Evolutionary conservation across 2,797 vertebrate genomes (phyloP).

Genomic region (Paedocypris micromegethes): DNA sequence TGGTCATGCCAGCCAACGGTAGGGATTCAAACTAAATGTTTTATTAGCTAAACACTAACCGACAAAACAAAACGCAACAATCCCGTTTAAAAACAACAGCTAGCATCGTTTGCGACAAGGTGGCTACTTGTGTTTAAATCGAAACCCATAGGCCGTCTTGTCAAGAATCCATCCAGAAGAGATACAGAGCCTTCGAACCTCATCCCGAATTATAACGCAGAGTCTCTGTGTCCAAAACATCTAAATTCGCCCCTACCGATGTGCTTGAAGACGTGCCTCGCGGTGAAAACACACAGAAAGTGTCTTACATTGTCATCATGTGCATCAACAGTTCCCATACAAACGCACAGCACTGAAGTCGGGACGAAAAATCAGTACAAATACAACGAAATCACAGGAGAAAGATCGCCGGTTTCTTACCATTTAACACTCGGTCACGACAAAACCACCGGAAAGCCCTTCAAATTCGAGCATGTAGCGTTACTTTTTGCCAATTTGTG

Average conservation of each 20-base stretch:
- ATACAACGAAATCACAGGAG: constrained; percentile 47
- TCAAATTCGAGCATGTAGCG: constrained; percentile 59
- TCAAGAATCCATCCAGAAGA: constrained; percentile 36
- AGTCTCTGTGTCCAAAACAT: constrained; percentile 1
- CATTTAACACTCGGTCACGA: constrained; percentile 70
- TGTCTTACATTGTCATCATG: constrained; percentile 23
- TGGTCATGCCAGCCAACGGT: no score
- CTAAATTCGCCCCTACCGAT: not conserved
- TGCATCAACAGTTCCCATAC: constrained; percentile 37
- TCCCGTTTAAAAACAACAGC: not conserved
- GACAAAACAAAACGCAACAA: not conserved
- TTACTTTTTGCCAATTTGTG: constrained; percentile 67
- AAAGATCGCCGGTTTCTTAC: constrained; percentile 66
- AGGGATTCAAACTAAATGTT: not conserved
- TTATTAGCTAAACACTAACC: not conserved
- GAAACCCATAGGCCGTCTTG: constrained; percentile 44
- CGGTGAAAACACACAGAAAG: constrained; percentile 14
- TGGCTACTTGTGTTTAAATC: constrained; percentile 24
- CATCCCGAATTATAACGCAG: not conserved
- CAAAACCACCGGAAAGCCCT: constrained; percentile 60
- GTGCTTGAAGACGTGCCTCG: constrained; percentile 11
- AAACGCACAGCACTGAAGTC: constrained; percentile 30
- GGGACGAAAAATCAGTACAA: constrained; percentile 52
- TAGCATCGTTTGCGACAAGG: constrained; percentile 17
- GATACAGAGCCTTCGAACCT: constrained; percentile 29